Evolutionary conservation across 2,888 invertebrate genomes (phyloP), one percentile per base, ranked within the genome.

Genomic region (Caenorhabditis uteleia): DNA sequence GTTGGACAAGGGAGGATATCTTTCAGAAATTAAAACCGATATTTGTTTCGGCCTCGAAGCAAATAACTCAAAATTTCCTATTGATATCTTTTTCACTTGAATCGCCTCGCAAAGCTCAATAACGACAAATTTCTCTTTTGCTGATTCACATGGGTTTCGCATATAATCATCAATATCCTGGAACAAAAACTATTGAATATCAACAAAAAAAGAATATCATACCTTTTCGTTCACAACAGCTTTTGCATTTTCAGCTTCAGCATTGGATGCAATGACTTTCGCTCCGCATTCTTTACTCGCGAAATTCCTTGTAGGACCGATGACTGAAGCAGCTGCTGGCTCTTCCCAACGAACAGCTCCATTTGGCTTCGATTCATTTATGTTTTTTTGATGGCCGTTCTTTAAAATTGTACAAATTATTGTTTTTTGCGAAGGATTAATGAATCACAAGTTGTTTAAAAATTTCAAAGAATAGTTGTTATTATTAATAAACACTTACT

Each of bases 81-180:
- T 86, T 80, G 97, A 95, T 66, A 98, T 90, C 27, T 77, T 74
- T 38, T 82, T 92, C 3, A 94, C 77, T 86, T 95, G 95, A 65
- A 99, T 91, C 3, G 95, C 91, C 84, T 99, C 98, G 86, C 98
- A 99, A 2, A 99, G 88, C 85, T 99, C 97, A 2, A 98, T 91
- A 26, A 95, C 90, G 85, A 99, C 93, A 43, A 73, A 82, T 57
- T 83, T 82, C 44, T 72, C 84, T 82, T 85, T 85, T 61, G 85
- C 86, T 67, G 84, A 84, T 74, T 90, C 91, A 85, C 98, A 99
- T 0, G 93, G 91, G 84, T 95, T 97, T 60, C 97, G 88, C 90
- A 97, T 92, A 85, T 99, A 99, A 84, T 98, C 97, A 85, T 99
- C 98, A 70, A 70, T 62, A 36, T 76, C 75, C 70, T n/a, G n/a